These are phyloP conservation scores for Diplodus puntazzo DNA, from an alignment of 2,797 vertebrate species.

Conservation along the genomic window DNA sequence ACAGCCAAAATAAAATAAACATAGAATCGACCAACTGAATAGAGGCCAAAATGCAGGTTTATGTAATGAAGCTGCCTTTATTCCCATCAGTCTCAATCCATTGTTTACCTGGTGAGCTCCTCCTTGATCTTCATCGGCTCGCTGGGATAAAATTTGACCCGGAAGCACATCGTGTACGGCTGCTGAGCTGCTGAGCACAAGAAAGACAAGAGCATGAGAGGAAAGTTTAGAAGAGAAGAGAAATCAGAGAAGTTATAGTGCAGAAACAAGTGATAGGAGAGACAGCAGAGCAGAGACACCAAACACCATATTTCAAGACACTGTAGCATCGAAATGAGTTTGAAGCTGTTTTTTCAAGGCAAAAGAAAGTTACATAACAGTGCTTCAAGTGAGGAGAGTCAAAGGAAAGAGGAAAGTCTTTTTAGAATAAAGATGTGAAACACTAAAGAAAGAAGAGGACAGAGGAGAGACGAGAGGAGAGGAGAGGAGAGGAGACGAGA, in stretches of 20 bases:
- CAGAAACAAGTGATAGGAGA: too few relatives aligned
- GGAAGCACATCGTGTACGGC: conserved; percentile 99
- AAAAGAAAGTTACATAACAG: too few relatives aligned
- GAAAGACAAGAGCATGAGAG: conserved; percentile 53
- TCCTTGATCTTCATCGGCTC: conserved; percentile 99
- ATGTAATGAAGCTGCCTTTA: too few relatives aligned
- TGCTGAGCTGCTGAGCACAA: conserved; percentile 93
- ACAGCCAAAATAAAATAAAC: too few relatives aligned
- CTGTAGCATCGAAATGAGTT: too few relatives aligned
- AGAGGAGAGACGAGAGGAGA: neutral
- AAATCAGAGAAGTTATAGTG: too few relatives aligned
- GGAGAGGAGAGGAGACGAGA: neutral
- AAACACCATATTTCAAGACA: too few relatives aligned
- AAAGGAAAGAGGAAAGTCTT: neutral
- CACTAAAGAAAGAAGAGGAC: neutral
- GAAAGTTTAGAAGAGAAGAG: neutral
- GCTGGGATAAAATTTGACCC: conserved; percentile 99
- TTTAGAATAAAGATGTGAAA: neutral
- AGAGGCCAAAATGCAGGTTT: too few relatives aligned
- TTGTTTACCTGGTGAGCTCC: conserved; percentile 95
- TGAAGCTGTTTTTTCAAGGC: too few relatives aligned
- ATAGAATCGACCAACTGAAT: too few relatives aligned
- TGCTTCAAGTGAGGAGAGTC: neutral
- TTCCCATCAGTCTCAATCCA: neutral
- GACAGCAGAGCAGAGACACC: too few relatives aligned